Evolutionary conservation across 1,140 invertebrate species (phyloP), one percentile per base, ranked within the genome.

Genomic region (Thaumetopoea pityocampa): DNA sequence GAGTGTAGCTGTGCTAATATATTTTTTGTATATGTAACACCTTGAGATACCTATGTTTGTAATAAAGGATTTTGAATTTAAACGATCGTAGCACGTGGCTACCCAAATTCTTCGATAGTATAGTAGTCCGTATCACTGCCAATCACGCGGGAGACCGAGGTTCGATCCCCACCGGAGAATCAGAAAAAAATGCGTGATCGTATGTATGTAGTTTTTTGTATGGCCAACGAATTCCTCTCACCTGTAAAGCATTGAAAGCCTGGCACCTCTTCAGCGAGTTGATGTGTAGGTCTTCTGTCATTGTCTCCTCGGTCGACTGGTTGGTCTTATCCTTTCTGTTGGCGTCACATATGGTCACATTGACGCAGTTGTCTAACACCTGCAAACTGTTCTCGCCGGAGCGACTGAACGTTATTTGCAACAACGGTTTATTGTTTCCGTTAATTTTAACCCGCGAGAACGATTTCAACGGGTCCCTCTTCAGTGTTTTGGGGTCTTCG

Each of bases 191-290:
- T n/a, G n/a, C n/a, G n/a, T n/a, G n/a, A n/a, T n/a, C n/a, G n/a
- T n/a, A n/a, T n/a, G n/a, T n/a, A n/a, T n/a, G n/a, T n/a, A n/a
- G n/a, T n/a, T n/a, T n/a, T n/a, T n/a, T n/a, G n/a, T n/a, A n/a
- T n/a, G n/a, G n/a, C n/a, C n/a, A n/a, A n/a, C n/a, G n/a, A n/a
- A n/a, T n/a, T n/a, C n/a, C n/a, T n/a, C 43, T 43, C 23, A 82
- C 84, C 80, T 85, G 81, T 57, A 86, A 68, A 46, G 84, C 79
- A 47, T 66, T 78, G 65, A 85, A 86, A 60, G 84, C 80, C 61
- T 86, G 84, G 56, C 84, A 86, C 10, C 84, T 57, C 42, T 85
- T 86, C 19, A 86, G 56, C 12, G 71, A 61, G 36, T 81, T 74
- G 15, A 57, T 38, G 5, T 76, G 67, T 15, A 53, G 11, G 12